These are phyloP conservation scores for Drosophila nasuta DNA, from an alignment of 1,140 invertebrate species.

Conservation along the genomic window DNA sequence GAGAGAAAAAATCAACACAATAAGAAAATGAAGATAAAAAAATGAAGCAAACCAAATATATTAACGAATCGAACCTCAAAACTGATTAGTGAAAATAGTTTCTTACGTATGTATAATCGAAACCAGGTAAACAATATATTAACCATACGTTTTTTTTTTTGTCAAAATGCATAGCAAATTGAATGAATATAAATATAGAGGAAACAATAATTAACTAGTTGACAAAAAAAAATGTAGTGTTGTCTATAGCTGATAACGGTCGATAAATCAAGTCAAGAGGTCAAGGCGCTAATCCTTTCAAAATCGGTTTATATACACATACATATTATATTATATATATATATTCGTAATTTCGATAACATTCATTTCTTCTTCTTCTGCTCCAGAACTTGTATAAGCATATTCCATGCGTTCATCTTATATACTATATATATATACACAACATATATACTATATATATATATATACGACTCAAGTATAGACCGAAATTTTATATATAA, in stretches of 20 bases:
- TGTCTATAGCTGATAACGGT: background rate
- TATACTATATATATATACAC: constrained; percentile 1
- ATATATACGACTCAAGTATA: constrained; percentile 18
- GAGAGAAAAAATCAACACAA: constrained; percentile 47
- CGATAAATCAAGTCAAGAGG: constrained; percentile 1
- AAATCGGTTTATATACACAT: constrained; percentile 21
- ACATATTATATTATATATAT: constrained; percentile 40
- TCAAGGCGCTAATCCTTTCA: constrained; percentile 1
- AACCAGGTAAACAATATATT: constrained; percentile 37
- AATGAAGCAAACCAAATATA: constrained; percentile 33
- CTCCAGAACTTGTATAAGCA: constrained; percentile 18
- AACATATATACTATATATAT: constrained; percentile 7
- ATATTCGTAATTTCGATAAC: constrained; percentile 13
- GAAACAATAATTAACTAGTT: constrained; percentile 35
- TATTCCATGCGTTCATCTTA: constrained; percentile 12
- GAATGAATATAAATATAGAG: constrained; percentile 26
- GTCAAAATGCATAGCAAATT: constrained; percentile 49
- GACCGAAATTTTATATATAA: constrained; percentile 25
- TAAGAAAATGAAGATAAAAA: constrained; percentile 31
- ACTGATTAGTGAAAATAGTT: constrained; percentile 53
- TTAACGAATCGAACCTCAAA: constrained; percentile 67
- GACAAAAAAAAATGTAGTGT: constrained; percentile 7
- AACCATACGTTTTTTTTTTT: constrained; percentile 25
- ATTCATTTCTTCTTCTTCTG: constrained; percentile 13
- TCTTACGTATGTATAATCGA: constrained; percentile 51